phyloP scores from a whole-genome alignment of 2,888 invertebrate genomes.

The Caenorhabditis becei region DNA sequence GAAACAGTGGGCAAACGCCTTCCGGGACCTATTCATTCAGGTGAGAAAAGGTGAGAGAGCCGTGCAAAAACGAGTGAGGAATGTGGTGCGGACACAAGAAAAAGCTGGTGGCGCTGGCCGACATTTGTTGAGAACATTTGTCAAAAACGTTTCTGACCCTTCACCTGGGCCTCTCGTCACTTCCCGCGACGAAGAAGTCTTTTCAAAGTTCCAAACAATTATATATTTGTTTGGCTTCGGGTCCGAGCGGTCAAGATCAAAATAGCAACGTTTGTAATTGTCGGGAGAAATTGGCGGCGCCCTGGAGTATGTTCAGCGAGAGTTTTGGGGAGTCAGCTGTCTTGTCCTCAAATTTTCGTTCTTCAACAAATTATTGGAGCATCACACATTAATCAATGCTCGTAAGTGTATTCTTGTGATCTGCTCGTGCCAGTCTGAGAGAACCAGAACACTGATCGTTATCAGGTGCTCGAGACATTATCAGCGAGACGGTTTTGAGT shows the following conservation, averaged over 20 bases:
- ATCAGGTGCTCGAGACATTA: background rate
- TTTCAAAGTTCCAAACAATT: conserved; percentile 34
- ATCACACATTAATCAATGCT: conserved; percentile 46
- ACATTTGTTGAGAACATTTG: conserved; percentile 61
- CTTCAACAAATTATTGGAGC: conserved; percentile 51
- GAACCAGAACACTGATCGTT: conserved; percentile 10
- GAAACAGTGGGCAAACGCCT: background rate
- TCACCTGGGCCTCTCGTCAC: conserved; percentile 8
- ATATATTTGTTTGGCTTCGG: conserved; percentile 34
- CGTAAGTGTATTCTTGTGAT: conserved; percentile 22
- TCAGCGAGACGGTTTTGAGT: background rate
- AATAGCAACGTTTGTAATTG: conserved; percentile 36
- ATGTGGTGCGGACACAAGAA: conserved; percentile 27
- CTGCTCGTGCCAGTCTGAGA: background rate
- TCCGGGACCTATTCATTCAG: conserved; percentile 29
- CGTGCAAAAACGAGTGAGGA: conserved; percentile 17
- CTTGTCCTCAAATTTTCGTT: conserved; percentile 39
- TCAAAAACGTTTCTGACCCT: conserved; percentile 49
- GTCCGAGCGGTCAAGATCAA: conserved; percentile 17
- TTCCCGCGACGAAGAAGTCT: background rate
- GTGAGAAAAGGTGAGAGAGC: conserved; percentile 31
- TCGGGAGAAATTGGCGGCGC: conserved; percentile 16
- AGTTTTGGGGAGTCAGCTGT: conserved; percentile 45
- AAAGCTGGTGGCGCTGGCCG: conserved; percentile 32
- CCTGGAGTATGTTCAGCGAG: conserved; percentile 25